Percentiles rank a stretch among this genome's conserved stretches.
Conservation (phyloP, 2,797 vertebrate species). For the Pangasius mekongensis region DNA sequence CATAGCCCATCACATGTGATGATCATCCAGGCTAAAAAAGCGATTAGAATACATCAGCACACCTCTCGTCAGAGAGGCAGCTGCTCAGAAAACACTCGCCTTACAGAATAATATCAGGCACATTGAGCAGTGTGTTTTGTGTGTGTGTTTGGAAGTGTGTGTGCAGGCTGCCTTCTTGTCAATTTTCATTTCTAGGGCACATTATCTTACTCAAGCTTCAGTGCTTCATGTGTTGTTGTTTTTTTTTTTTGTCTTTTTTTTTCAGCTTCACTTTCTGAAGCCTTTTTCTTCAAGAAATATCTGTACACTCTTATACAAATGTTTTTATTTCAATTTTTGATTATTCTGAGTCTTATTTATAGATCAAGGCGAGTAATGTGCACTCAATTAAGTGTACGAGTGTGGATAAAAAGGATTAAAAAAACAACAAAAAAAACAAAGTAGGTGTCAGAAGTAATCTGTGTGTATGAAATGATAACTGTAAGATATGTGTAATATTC, state of each 20-base stretch:
- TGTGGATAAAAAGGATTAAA: constrained; percentile 9
- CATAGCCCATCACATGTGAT: constrained; percentile 63
- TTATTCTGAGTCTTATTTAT: constrained; percentile 9
- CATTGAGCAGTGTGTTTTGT: constrained; percentile 51
- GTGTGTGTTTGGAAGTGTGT: constrained; percentile 40
- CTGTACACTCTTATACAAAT: constrained; percentile 1
- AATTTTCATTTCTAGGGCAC: constrained; percentile 53
- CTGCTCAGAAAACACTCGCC: constrained; percentile 63
- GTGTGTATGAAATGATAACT: neutral
- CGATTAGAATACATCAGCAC: constrained; percentile 67
- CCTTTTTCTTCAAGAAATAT: neutral
- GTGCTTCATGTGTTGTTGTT: constrained; percentile 38
- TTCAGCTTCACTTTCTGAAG: constrained; percentile 39
- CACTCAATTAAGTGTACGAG: constrained; percentile 19
- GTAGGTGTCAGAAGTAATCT: neutral
- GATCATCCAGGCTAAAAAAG: constrained; percentile 62
- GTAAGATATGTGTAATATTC: constrained; percentile 13
- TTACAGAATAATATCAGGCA: constrained; percentile 67
- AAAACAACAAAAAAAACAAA: neutral
- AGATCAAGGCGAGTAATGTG: neutral
- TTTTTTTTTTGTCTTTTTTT: constrained; percentile 2
- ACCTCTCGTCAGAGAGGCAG: constrained; percentile 64
- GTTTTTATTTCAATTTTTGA: constrained; percentile 10
- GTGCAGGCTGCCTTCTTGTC: constrained; percentile 35
- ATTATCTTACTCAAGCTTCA: constrained; percentile 55